These are phyloP conservation scores for Ailurus styani DNA, from an alignment of 2,113 vertebrate genomes.

Conservation along the genomic window DNA sequence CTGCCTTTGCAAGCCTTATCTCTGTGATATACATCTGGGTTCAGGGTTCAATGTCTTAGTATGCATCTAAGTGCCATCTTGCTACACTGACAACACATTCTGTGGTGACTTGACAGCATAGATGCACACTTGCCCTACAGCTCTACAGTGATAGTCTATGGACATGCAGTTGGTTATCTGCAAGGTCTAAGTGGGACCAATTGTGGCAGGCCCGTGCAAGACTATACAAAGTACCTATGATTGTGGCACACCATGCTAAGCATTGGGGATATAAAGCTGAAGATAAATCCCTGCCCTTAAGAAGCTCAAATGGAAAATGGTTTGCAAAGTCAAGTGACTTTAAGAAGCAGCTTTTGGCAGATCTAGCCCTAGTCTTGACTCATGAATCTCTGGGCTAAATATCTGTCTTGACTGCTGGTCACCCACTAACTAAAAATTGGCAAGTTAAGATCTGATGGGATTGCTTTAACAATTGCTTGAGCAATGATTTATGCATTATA, in stretches of 20 bases:
- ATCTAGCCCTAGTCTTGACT: background rate
- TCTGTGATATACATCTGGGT: background rate
- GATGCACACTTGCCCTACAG: background rate
- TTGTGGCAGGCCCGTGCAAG: background rate
- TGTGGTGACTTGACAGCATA: background rate
- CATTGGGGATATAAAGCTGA: background rate
- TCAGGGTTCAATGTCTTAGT: background rate
- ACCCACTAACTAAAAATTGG: background rate
- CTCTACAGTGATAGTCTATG: background rate
- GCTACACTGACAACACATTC: background rate
- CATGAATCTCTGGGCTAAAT: background rate
- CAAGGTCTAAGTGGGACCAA: background rate
- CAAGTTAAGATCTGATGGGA: background rate
- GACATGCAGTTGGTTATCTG: background rate
- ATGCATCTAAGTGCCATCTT: background rate
- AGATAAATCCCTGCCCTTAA: background rate
- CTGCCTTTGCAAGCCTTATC: background rate
- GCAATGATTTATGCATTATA: background rate
- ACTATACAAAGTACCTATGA: background rate
- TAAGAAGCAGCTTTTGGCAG: background rate
- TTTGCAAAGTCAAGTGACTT: background rate
- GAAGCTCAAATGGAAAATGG: background rate
- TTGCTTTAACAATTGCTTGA: background rate
- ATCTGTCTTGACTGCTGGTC: background rate
- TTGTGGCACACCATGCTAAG: background rate